These are phyloP conservation scores for Sebastes cheni DNA, from an alignment of 2,797 vertebrate genomes.

Conservation along the genomic window DNA sequence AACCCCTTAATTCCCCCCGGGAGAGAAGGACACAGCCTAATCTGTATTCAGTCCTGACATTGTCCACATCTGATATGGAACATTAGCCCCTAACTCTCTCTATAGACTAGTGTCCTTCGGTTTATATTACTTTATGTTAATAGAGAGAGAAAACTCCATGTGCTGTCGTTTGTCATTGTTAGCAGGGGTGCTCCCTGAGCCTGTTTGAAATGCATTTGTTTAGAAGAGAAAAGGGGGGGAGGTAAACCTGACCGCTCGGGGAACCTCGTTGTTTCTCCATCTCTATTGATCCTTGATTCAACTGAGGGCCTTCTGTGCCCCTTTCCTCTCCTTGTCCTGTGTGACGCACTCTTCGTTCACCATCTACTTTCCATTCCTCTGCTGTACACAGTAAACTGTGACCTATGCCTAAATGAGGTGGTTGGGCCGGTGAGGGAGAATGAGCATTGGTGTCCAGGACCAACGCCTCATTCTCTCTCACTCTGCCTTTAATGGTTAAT, in stretches of 20 bases:
- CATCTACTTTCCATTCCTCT: slow-evolving; percentile 43
- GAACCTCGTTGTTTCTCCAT: slow-evolving; percentile 60
- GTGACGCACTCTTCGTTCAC: slow-evolving; percentile 1
- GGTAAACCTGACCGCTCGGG: slow-evolving; percentile 79
- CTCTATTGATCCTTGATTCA: slow-evolving; percentile 79
- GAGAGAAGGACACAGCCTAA: slow-evolving; percentile 99
- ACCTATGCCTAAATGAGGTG: not conserved
- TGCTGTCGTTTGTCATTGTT: slow-evolving; percentile 99
- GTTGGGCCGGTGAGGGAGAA: not conserved
- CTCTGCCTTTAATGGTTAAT: not conserved
- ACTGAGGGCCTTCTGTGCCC: slow-evolving; percentile 5
- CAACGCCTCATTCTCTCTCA: not conserved
- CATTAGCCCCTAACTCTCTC: slow-evolving; percentile 99
- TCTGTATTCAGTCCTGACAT: slow-evolving; percentile 99
- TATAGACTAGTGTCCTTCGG: slow-evolving; percentile 99
- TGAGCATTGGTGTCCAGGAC: not conserved
- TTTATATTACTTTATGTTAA: slow-evolving; percentile 99
- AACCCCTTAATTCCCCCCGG: slow-evolving; percentile 97
- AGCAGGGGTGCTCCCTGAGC: slow-evolving; percentile 88
- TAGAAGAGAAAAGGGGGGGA: slow-evolving; percentile 81
- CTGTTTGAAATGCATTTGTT: slow-evolving; percentile 98
- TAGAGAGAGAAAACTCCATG: slow-evolving; percentile 97
- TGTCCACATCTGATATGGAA: slow-evolving; percentile 99
- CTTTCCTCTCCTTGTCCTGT: slow-evolving; percentile 14
- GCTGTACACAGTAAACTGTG: slow-evolving; percentile 1